Evolutionary conservation across 2,888 invertebrate species (phyloP).

Genomic region (Cosmopolites sordidus): DNA sequence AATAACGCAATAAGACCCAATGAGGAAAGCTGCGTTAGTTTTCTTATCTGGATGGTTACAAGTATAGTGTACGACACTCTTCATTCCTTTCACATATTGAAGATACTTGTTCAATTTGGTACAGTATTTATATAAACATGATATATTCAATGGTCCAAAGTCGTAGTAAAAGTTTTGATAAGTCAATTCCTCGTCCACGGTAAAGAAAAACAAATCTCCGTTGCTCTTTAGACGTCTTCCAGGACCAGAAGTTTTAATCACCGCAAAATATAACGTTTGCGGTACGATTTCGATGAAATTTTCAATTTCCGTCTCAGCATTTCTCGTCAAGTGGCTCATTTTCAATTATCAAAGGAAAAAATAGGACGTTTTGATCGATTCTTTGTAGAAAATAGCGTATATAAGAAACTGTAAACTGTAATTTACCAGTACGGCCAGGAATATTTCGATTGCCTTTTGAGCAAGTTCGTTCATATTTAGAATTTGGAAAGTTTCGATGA

Average conservation of each 20-base stretch:
- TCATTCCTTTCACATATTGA: conserved; percentile 61
- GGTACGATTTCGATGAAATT: conserved; percentile 42
- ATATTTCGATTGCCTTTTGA: conserved; percentile 28
- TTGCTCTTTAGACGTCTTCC: conserved; percentile 62
- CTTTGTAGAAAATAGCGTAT: conserved; percentile 30
- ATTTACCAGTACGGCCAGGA: conserved; percentile 34
- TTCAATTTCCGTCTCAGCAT: conserved; percentile 37
- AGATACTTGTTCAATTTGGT: conserved; percentile 70
- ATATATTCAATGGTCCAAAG: conserved; percentile 86
- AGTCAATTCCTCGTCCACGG: conserved; percentile 70
- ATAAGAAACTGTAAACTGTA: conserved; percentile 31
- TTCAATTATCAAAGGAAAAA: conserved; percentile 38
- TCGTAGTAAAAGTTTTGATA: conserved; percentile 85
- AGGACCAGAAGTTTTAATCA: conserved; percentile 57
- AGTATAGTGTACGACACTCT: conserved; percentile 77
- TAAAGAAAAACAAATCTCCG: conserved; percentile 68
- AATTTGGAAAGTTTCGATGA: conserved; percentile 30
- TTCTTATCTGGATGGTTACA: conserved; percentile 69
- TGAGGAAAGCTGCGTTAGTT: conserved; percentile 82
- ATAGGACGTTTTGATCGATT: conserved; percentile 28
- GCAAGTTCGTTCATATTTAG: conserved; percentile 32
- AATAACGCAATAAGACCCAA: conserved; percentile 74
- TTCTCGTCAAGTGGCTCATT: conserved; percentile 35
- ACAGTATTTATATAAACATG: conserved; percentile 81
- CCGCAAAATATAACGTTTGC: conserved; percentile 68